These are phyloP conservation scores for Lethrus apterus DNA, from an alignment of 1,140 invertebrate species.

Conservation along the genomic window DNA sequence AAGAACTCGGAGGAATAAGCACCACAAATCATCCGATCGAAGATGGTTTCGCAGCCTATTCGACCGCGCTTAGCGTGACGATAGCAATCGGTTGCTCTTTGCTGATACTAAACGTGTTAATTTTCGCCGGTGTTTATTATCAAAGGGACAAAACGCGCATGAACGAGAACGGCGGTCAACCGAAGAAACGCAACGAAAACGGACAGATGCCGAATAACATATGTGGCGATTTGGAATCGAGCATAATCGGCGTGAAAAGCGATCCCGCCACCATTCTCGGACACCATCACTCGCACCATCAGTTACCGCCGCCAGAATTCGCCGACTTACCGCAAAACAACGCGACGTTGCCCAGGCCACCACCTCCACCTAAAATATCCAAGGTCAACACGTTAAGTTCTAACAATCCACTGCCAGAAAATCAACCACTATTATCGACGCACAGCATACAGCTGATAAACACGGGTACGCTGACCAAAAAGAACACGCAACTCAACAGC, in stretches of 20 bases:
- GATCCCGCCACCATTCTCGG: constrained; percentile 58
- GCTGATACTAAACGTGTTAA: constrained; percentile 82
- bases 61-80: constrained; percentile 81
- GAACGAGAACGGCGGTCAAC: constrained; percentile 49
- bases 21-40: constrained; percentile 57
- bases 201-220: constrained; percentile 79
- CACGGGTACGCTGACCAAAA: constrained; percentile 58
- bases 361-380: constrained; percentile 64
- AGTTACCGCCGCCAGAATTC: constrained; percentile 68
- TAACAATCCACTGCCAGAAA: constrained; percentile 54
- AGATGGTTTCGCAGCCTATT: constrained; percentile 80
- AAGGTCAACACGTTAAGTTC: constrained; percentile 53
- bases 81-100: constrained; percentile 91
- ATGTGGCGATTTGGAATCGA: constrained; percentile 66
- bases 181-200: constrained; percentile 72
- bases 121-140: constrained; percentile 91
- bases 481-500: constrained; percentile 54
- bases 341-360: constrained; percentile 57
- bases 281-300: constrained; percentile 64
- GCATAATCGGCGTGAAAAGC: constrained; percentile 56
- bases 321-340: constrained; percentile 66
- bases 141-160: constrained; percentile 78
- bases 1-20: constrained; percentile 38
- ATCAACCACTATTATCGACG: constrained; percentile 52
- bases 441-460: constrained; percentile 62